Base-by-base conservation (phyloP, 2,797 vertebrate genomes). In the Paramormyrops hopkinsi region DNA sequence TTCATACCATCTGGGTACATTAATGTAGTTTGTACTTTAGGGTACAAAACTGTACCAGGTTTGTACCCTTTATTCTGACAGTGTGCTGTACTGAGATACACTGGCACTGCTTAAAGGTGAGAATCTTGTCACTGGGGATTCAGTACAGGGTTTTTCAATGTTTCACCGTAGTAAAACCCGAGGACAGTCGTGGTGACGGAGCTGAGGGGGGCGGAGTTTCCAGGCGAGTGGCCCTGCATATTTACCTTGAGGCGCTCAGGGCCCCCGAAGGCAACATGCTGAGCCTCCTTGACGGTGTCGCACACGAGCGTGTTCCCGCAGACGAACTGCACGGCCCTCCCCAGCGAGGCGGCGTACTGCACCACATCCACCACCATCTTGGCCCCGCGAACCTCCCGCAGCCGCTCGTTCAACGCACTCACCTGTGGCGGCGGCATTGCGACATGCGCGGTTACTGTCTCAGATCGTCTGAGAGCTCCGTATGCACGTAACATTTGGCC, bases 311-410 rank as follows among this genome's bases (percentile, higher is more conserved):
- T 91, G 73, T 98, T 99, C 17, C 97, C 97, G 87, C 98, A 98
- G 33, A 99, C 98, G 92, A 97, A 99, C 92, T 97, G 98, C 92
- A 99, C 95, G 54, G 97, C 97, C 90, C 93, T 97, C 90, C 94
- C 97, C 89, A 99, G 90, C 9, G 95, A 95, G 53, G 94, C 88
- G 4, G 94, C 95, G 0, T 97, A 95, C 91, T 97, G 96, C 50
- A 99, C 94, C 69, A 99, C 96, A 91, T 99, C 99, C 33, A 98
- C 94, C 94, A 97, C 11, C 97, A 99, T 94, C 94, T 98, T 99
- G 92, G 95, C 95, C 84, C 96, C 96, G 65, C 95, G 96, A 73
- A 98, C 90, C 87, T 98, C 97, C 91, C 98, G 96, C 19, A 99
- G 94, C 22, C 96, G 96, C 93, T 99, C 97, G 0, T 97, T 98